Evolutionary conservation across 2,797 vertebrate genomes (phyloP).

Genomic region (Tangara arthus): DNA sequence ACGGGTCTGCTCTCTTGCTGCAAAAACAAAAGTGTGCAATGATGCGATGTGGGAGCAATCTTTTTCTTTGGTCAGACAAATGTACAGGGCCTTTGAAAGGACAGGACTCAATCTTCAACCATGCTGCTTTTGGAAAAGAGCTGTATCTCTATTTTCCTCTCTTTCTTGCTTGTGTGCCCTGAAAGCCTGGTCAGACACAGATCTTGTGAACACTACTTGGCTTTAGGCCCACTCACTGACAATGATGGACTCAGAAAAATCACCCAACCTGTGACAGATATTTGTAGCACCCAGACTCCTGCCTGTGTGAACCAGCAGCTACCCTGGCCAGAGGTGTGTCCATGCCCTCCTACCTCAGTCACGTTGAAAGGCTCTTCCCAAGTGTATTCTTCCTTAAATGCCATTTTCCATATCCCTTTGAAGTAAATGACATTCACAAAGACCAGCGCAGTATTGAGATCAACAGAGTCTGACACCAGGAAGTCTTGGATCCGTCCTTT

Average conservation of each 20-base stretch:
- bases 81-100: neutral
- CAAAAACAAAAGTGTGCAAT: neutral
- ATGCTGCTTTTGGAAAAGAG: neutral
- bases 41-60: rapidly evolving
- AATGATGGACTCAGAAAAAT: neutral
- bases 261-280: neutral
- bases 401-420: constrained; percentile 85
- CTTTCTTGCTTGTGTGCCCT: neutral
- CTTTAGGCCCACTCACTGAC: neutral
- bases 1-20: constrained; percentile 29
- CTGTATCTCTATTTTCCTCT: neutral
- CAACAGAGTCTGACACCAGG: constrained; percentile 74
- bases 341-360: constrained; percentile 59
- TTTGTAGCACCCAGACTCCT: neutral
- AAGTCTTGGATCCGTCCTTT: constrained; percentile 87
- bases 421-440: constrained; percentile 90
- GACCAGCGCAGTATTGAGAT: constrained; percentile 74
- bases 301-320: neutral
- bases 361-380: constrained; percentile 79
- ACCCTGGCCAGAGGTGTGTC: neutral
- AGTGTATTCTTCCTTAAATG: constrained; percentile 77
- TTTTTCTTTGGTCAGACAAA: neutral
- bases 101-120: neutral
- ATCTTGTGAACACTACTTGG: neutral
- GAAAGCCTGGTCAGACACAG: neutral